Base-by-base conservation (phyloP, 2,797 vertebrate species). In the Melanotaenia parkinsoni region DNA sequence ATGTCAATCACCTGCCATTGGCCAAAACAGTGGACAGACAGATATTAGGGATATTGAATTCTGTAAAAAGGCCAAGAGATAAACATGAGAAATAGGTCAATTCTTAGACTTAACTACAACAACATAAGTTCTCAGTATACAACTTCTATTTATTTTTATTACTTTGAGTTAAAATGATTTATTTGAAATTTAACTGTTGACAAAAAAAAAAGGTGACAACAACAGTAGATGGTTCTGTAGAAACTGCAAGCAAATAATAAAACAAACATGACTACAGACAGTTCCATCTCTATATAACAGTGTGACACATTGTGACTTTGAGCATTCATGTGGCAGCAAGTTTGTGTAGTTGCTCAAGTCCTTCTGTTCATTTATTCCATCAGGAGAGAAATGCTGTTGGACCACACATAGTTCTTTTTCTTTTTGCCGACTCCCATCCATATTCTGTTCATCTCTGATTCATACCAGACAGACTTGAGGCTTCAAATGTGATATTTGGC, bases 1-100 rank as follows among this genome's bases (percentile, higher is more conserved):
- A 99, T 98, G 85, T 99, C 97, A 84, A 93, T 94, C 90, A 99
- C 96, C 98, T 99, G 93, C 72, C 83, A 64, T 63, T 40, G 74
- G 70, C 72, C 73, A 83, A 86, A 84, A 77, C 67, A 88, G 45
- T 74, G 58, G 56, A 54, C 58, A 88, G 81, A 94, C 72, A 94
- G 33, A 81, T 37, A 53, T 74, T 40, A 63, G 4, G 22, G 24
- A 37, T 33, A 33, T 24, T 67, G 63, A 20, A 70, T 82, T 76
- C 50, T 47, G 5, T 33, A 35, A 75, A 56, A 70, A 68, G 12
- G n/a, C 62, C 53, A 4, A 40, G 45, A 40, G 47, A 26, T 6
- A n/a, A 58, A 56, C 6, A 6, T 32, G 63, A 75, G 58, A 60
- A 72, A 26, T 24, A 75, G 26, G 47, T 28, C 22, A 56, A 13